These are phyloP conservation scores for Conger conger DNA, from an alignment of 2,113 vertebrate species.

Conservation along the genomic window DNA sequence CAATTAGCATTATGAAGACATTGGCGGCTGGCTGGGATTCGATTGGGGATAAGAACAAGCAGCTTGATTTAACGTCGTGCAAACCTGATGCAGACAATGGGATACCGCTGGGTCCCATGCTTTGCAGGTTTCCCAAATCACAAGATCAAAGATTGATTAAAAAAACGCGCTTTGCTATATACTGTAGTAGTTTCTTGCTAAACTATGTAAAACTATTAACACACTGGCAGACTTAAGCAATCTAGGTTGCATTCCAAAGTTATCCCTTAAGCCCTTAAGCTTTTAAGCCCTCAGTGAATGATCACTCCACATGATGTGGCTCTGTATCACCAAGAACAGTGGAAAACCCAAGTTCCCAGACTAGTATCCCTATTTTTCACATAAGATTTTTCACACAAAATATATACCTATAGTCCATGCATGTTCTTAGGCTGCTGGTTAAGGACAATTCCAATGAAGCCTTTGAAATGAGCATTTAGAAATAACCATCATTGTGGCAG, in stretches of 20 bases:
- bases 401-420: neutral
- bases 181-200: neutral
- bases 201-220: neutral
- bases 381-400: too few species aligned
- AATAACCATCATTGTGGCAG: too few species aligned
- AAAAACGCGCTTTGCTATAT: neutral
- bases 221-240: neutral
- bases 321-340: neutral
- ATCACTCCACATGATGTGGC: neutral
- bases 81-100: neutral
- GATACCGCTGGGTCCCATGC: neutral
- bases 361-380: too few species aligned
- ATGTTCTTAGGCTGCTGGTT: neutral
- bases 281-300: neutral
- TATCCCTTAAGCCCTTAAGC: neutral
- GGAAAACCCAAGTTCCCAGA: neutral
- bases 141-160: neutral
- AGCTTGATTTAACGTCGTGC: neutral
- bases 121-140: neutral
- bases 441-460: neutral
- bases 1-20: neutral
- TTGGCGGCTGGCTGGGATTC: neutral
- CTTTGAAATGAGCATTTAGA: too few species aligned
- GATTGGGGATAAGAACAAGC: neutral
- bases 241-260: slow-evolving; percentile 2